phyloP scores from a whole-genome alignment of 2,113 vertebrate genomes.

The Cyanoliseus patagonus region DNA sequence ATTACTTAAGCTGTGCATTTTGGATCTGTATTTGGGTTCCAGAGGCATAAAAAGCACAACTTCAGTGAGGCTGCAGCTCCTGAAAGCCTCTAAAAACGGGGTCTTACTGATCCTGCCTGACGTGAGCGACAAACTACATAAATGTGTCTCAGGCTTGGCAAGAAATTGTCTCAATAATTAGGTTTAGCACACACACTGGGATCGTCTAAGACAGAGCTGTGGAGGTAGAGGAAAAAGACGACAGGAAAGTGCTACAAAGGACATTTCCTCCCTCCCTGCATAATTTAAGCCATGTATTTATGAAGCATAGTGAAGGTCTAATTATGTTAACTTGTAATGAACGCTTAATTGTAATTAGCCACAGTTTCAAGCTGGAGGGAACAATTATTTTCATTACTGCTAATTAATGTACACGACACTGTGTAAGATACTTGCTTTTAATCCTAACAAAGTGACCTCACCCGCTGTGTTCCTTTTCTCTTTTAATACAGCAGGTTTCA shows the following conservation, averaged over 20 bases:
- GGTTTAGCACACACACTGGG: not conserved
- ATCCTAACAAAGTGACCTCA: not conserved
- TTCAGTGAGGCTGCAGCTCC: not conserved
- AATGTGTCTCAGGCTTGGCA: not conserved
- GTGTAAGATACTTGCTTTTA: not conserved
- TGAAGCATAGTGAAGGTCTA: constrained; percentile 60
- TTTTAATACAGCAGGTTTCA: not conserved
- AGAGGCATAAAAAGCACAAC: not conserved
- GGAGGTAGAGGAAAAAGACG: not conserved
- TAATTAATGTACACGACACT: constrained; percentile 57
- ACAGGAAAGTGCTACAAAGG: not conserved
- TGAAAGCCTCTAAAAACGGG: not conserved
- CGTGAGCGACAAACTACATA: not conserved
- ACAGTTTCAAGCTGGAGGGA: constrained; percentile 60
- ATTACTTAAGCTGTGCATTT: not conserved
- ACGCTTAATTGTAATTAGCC: constrained; percentile 62
- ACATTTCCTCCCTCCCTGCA: constrained; percentile 36
- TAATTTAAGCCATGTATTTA: constrained; percentile 57
- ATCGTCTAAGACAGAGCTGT: not conserved
- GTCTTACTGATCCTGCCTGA: not conserved
- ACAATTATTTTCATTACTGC: constrained; percentile 71
- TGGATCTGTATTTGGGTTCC: not conserved
- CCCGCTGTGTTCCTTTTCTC: not conserved
- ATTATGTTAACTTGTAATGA: constrained; percentile 70
- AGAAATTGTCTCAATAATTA: not conserved